Evolutionary conservation across 2,797 vertebrate species (phyloP).

Genomic region (Remorina albescens): DNA sequence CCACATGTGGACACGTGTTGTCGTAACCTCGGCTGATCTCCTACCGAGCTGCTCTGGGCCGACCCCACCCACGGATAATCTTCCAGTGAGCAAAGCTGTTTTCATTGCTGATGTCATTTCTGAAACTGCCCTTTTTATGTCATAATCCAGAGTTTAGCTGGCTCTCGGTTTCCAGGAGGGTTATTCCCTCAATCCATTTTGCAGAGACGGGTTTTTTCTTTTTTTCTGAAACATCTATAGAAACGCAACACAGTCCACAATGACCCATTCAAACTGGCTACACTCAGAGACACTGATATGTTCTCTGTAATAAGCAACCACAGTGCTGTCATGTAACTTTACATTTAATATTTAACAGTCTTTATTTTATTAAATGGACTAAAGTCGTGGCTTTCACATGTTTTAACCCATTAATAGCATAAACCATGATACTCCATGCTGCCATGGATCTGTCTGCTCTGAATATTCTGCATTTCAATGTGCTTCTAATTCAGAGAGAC

Average conservation of each 20-base stretch:
- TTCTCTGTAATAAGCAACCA: no score
- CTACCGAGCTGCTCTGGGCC: conserved; percentile 17
- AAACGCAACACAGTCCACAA: background rate
- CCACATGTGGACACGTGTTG: conserved; percentile 58
- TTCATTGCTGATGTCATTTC: conserved; percentile 73
- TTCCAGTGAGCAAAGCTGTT: conserved; percentile 53
- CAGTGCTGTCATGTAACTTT: no score
- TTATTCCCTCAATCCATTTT: conserved; percentile 3
- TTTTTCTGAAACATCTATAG: conserved; percentile 10
- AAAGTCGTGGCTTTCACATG: no score
- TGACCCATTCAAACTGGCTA: background rate
- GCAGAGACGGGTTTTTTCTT: background rate
- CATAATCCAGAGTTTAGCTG: conserved; percentile 31
- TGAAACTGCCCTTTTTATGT: conserved; percentile 47
- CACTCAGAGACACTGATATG: background rate
- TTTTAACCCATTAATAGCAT: no score
- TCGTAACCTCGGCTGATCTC: conserved; percentile 61
- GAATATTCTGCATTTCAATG: no score
- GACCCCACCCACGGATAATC: conserved; percentile 62
- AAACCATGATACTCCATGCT: no score
- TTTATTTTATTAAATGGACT: no score
- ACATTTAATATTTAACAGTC: no score
- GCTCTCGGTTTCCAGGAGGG: conserved; percentile 27
- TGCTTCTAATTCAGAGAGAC: no score
- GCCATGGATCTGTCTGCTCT: no score